Evolutionary conservation across 2,797 vertebrate genomes (phyloP).

Genomic region (Chrosomus eos): DNA sequence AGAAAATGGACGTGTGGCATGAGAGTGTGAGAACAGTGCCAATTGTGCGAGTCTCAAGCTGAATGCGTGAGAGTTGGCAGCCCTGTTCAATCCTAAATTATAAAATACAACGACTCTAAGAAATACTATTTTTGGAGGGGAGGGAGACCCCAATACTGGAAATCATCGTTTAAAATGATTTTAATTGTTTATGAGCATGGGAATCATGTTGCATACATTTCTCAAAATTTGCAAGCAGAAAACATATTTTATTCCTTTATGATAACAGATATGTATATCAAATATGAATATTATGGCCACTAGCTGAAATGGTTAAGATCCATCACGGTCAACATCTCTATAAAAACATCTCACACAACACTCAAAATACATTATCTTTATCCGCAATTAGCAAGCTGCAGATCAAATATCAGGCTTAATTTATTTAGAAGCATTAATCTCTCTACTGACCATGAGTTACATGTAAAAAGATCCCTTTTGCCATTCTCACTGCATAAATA

Average conservation of each 20-base stretch:
- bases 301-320: constrained; percentile 14
- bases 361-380: constrained; percentile 33
- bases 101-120: not conserved
- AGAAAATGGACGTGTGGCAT: not conserved
- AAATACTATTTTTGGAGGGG: not conserved
- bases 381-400: constrained; percentile 32
- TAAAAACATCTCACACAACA: constrained; percentile 38
- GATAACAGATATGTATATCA: not conserved
- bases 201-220: not conserved
- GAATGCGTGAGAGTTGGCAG: too few species aligned
- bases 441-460: constrained; percentile 2
- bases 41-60: not conserved
- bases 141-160: not conserved
- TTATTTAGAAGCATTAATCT: constrained; percentile 12
- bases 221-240: not conserved
- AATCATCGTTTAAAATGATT: not conserved
- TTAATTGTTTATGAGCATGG: not conserved
- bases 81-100: too few species aligned
- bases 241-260: not conserved
- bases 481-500: not conserved
- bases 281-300: constrained; percentile 24
- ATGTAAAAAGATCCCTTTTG: not conserved
- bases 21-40: not conserved
- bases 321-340: constrained; percentile 12
- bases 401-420: constrained; percentile 32